phyloP scores from a whole-genome alignment of 2,888 invertebrate genomes.

The Drosophila anceps region DNA sequence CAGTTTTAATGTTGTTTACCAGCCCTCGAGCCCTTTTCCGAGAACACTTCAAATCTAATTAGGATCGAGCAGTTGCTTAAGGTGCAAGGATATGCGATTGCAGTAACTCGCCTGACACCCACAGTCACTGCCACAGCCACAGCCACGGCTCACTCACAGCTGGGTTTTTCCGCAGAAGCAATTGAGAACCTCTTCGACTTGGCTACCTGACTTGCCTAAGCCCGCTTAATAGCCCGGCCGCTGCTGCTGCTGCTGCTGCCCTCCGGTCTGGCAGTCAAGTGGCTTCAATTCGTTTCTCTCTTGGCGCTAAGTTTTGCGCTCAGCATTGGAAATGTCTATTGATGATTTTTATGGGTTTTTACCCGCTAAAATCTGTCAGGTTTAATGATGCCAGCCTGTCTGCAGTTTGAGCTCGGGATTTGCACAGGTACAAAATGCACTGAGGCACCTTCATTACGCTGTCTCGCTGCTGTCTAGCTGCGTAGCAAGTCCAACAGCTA shows the following conservation, averaged over 20 bases:
- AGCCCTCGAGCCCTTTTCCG: conserved; percentile 22
- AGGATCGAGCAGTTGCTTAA: conserved; percentile 31
- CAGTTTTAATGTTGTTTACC: conserved; percentile 7
- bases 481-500: not conserved
- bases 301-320: conserved; percentile 9
- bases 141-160: conserved; percentile 28
- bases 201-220: conserved; percentile 25
- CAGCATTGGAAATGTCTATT: conserved; percentile 49
- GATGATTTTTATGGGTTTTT: conserved; percentile 80
- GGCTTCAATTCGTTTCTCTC: conserved; percentile 16
- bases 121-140: not conserved
- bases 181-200: conserved; percentile 36
- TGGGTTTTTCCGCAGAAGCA: conserved; percentile 50
- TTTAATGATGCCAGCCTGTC: conserved; percentile 70
- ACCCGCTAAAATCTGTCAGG: conserved; percentile 65
- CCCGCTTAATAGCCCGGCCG: conserved; percentile 12
- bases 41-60: conserved; percentile 60
- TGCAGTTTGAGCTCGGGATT: conserved; percentile 30
- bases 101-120: conserved; percentile 9
- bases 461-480: conserved; percentile 69
- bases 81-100: conserved; percentile 37
- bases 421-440: conserved; percentile 49
- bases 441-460: conserved; percentile 71
- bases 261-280: conserved; percentile 37
- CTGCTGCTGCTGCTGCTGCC: conserved; percentile 3